These are phyloP conservation scores for Micromys minutus DNA, from an alignment of 2,113 vertebrate genomes.

Conservation along the genomic window DNA sequence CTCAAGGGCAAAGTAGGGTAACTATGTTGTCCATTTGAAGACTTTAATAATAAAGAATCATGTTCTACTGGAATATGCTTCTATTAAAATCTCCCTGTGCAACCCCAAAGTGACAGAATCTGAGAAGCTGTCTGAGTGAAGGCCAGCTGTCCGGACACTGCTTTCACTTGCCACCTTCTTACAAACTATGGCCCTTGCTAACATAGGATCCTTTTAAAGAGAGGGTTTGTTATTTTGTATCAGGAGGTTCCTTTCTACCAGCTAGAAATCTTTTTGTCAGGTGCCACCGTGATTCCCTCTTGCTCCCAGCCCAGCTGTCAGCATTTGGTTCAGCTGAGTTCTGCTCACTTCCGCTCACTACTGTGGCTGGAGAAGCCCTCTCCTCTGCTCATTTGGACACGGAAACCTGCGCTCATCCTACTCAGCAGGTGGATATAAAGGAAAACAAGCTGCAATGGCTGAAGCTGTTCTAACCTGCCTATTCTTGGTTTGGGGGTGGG, in stretches of 20 bases:
- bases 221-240: background rate
- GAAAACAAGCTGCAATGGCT: background rate
- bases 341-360: background rate
- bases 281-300: background rate
- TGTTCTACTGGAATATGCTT: background rate
- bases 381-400: background rate
- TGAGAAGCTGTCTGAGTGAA: background rate
- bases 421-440: background rate
- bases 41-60: conserved; percentile 63
- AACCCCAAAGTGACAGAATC: conserved; percentile 22
- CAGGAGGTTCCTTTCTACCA: conserved; percentile 1
- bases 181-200: background rate
- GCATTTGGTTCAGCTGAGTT: background rate
- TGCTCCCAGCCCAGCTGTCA: background rate
- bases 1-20: conserved; percentile 28
- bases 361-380: background rate
- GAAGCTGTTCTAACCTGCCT: conserved; percentile 35
- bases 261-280: conserved; percentile 43
- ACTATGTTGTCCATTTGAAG: conserved; percentile 62
- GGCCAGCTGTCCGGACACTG: background rate
- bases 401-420: background rate
- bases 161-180: background rate
- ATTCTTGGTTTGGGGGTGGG: conserved; percentile 61
- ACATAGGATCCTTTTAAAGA: background rate
- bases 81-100: conserved; percentile 17